These are phyloP conservation scores for Schrankia costaestrigalis DNA, from an alignment of 2,888 invertebrate genomes.

Conservation along the genomic window DNA sequence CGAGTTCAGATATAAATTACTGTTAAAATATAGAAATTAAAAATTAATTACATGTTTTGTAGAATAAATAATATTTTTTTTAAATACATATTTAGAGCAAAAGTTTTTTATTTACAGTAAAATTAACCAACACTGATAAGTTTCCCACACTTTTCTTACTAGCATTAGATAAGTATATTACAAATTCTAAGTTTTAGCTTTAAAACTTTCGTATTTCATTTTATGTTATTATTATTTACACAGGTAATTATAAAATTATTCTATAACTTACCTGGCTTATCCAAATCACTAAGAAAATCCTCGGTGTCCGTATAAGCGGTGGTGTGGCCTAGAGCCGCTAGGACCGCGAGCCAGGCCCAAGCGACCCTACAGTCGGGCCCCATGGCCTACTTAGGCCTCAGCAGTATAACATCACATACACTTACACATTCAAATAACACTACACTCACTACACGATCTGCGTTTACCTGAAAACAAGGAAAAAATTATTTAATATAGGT, in stretches of 20 bases:
- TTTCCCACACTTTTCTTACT: too few species aligned
- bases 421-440: constrained; percentile 39
- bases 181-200: neutral
- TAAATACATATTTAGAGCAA: too few species aligned
- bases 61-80: too few species aligned
- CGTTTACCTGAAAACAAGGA: constrained; percentile 41
- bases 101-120: too few species aligned
- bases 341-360: constrained; percentile 72
- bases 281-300: constrained; percentile 81
- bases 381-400: constrained; percentile 8
- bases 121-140: too few species aligned
- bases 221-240: neutral
- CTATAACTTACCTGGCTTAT: constrained; percentile 78
- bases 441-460: constrained; percentile 29
- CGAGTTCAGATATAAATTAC: too few species aligned
- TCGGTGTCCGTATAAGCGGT: constrained; percentile 79
- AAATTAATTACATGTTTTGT: too few species aligned
- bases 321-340: constrained; percentile 65
- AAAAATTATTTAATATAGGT: constrained; percentile 1
- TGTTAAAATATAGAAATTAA: too few species aligned
- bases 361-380: constrained; percentile 44
- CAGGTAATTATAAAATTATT: neutral
- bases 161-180: too few species aligned
- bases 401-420: constrained; percentile 52
- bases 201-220: too few species aligned